phyloP scores from a whole-genome alignment of 2,113 vertebrate species.

The Phyllostomus discolor region DNA sequence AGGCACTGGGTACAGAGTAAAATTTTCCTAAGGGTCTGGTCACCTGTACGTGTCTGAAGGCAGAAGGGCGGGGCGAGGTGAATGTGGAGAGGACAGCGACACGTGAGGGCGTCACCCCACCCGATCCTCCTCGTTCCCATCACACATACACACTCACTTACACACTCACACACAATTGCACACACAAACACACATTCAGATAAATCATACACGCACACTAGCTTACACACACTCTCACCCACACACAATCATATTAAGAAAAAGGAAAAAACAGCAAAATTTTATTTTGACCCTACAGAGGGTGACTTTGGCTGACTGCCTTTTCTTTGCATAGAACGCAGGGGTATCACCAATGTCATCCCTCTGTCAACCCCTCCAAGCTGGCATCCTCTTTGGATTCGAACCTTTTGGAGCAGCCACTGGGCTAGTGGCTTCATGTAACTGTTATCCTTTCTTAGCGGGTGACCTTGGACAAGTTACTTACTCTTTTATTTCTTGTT shows the following conservation, averaged over 20 bases:
- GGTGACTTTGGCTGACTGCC: not conserved
- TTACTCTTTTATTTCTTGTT: not conserved
- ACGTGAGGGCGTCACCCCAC: too few species aligned
- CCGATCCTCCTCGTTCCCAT: not conserved
- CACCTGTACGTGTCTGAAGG: not conserved
- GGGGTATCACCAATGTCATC: not conserved
- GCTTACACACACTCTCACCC: not conserved
- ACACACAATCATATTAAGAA: not conserved
- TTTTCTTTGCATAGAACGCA: fast-evolving
- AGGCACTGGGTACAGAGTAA: not conserved
- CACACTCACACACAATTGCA: too few species aligned
- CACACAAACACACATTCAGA: fast-evolving
- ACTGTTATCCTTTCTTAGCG: not conserved
- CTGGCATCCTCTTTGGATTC: not conserved
- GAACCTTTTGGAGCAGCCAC: not conserved
- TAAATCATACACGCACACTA: not conserved
- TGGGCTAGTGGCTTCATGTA: not conserved
- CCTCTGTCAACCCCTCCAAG: too few species aligned
- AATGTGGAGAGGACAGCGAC: not conserved
- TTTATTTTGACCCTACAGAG: not conserved
- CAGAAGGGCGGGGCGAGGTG: not conserved
- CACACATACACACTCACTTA: not conserved
- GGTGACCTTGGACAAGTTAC: not conserved
- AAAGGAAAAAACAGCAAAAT: not conserved
- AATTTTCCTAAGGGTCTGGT: not conserved